A percentile compares a stretch with the other conserved stretches of the same genome.
These are phyloP conservation scores for Archaeoteleia sp. DNA, from an alignment of 2,888 invertebrate genomes.

Conservation along the genomic window DNA sequence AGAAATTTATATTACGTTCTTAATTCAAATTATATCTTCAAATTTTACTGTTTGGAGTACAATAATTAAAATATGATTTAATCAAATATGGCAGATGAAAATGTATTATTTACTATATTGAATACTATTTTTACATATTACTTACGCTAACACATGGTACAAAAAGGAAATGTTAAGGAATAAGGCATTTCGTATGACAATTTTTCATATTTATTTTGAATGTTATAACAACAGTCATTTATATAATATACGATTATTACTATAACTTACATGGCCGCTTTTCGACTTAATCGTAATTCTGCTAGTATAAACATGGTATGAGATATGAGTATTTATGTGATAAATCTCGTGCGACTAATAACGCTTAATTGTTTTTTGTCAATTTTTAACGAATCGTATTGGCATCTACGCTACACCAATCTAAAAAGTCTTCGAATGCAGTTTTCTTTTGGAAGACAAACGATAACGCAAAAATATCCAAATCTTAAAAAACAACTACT, in stretches of 20 bases:
- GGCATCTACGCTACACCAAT: not conserved
- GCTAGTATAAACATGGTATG: constrained; percentile 58
- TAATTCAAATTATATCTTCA: too few relatives aligned
- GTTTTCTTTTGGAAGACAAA: constrained; percentile 24
- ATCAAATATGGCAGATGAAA: too few relatives aligned
- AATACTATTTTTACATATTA: too few relatives aligned
- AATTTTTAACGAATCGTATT: not conserved
- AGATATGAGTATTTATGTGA: constrained; percentile 60
- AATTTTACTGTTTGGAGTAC: too few relatives aligned
- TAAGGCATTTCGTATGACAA: constrained; percentile 58
- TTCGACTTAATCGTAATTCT: constrained; percentile 50
- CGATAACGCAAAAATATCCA: constrained; percentile 1
- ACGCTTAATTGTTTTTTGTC: constrained; percentile 37
- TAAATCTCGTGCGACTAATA: constrained; percentile 54
- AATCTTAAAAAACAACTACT: not conserved
- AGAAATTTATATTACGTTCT: too few relatives aligned
- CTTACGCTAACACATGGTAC: too few relatives aligned
- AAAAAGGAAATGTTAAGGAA: not conserved
- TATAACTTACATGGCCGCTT: constrained; percentile 57
- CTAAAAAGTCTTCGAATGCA: not conserved
- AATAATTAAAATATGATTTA: too few relatives aligned
- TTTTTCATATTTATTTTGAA: constrained; percentile 61
- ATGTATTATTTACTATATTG: too few relatives aligned
- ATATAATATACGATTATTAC: constrained; percentile 59
- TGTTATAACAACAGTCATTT: constrained; percentile 67